Evolutionary conservation across 2,797 vertebrate genomes (phyloP), one percentile per base, ranked within the genome.

Genomic region (Balearica regulorum): DNA sequence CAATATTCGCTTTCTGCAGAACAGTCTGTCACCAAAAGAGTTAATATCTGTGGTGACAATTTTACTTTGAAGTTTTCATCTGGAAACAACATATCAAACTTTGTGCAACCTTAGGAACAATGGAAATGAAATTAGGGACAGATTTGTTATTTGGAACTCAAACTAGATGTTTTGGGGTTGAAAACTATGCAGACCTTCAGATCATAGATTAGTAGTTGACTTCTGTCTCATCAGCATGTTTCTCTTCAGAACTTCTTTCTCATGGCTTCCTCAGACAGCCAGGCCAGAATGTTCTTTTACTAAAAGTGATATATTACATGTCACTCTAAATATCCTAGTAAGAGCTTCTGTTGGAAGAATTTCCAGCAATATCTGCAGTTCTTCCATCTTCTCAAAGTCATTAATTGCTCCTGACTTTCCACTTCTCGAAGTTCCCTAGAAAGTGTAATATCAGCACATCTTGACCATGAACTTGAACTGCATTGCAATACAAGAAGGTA

Each of bases 321-420:
- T 76, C 94, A 94, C 31, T 78, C 85, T 86, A 86, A 95, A 81
- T 90, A 91, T 69, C 90, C 41, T 86, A 83, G 61, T 69, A 91
- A 90, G 61, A 94, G 54, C 9, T 96, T 90, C 80, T 90, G 35
- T 84, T 94, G 93, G 90, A 97, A 97, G 73, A 95, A 95, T 93
- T 95, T 96, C 88, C 70, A 96, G 93, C 80, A 89, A 76, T 93
- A 94, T 66, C 93, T 70, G 86, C 94, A 97, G 80, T 78, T 95
- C 73, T 90, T 90, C 72, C 66, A 37, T 92, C 70, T 82, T 87
- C 88, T 84, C 54, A 82, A 92, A 95, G 88, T 76, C 92, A 93
- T 94, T 96, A 95, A 95, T 76, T 96, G 88, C 19, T 82, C 54
- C 24, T 83, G 88, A 92, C 77, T 96, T 93, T 76, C 65, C 26